These are phyloP conservation scores for Apodemia duryi DNA, from an alignment of 2,888 invertebrate genomes.

Conservation along the genomic window DNA sequence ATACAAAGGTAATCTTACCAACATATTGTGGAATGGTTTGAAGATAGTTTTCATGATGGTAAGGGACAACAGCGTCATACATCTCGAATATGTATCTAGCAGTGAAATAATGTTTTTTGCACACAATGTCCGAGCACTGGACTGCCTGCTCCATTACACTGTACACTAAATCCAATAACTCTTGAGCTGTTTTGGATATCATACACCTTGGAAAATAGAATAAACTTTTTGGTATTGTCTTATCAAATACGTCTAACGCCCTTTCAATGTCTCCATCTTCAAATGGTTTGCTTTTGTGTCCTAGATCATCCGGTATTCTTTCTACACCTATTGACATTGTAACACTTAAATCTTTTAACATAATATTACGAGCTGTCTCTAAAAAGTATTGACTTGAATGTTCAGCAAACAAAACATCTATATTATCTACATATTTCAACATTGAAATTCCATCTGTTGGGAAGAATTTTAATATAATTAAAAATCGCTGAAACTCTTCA, in stretches of 20 bases:
- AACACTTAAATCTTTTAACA: constrained; percentile 89
- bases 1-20: constrained; percentile 69
- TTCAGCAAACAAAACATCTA: constrained; percentile 87
- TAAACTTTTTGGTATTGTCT: constrained; percentile 61
- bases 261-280: constrained; percentile 47
- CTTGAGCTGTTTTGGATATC: constrained; percentile 81
- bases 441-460: constrained; percentile 75
- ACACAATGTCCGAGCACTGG: constrained; percentile 80
- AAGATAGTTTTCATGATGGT: constrained; percentile 88
- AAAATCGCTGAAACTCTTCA: constrained; percentile 81
- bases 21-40: constrained; percentile 93
- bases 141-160: constrained; percentile 83
- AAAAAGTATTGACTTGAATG: constrained; percentile 86
- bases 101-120: constrained; percentile 83
- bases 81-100: constrained; percentile 86
- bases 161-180: constrained; percentile 82
- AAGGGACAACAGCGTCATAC: constrained; percentile 88
- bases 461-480: constrained; percentile 81
- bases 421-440: constrained; percentile 84
- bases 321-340: constrained; percentile 80
- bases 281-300: constrained; percentile 27
- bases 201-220: constrained; percentile 77
- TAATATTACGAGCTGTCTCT: constrained; percentile 83
- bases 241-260: constrained; percentile 57
- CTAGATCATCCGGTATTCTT: constrained; percentile 45